phyloP scores from a whole-genome alignment of 2,113 vertebrate genomes.

The Periophthalmodon schlosseri region DNA sequence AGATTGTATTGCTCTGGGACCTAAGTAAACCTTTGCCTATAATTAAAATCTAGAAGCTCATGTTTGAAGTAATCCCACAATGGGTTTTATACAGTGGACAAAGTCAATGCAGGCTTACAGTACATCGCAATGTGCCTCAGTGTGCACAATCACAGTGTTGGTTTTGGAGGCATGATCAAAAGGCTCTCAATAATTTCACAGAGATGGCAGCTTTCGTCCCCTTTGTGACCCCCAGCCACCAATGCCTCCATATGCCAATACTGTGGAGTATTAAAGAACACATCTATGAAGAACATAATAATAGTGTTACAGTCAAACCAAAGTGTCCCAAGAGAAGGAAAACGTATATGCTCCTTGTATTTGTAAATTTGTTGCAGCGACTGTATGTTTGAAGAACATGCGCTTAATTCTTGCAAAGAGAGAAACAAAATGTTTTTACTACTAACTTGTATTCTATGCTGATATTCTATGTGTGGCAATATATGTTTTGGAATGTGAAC shows the following conservation, averaged over 20 bases:
- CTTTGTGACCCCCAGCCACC: slow-evolving; percentile 54
- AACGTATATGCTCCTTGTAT: slow-evolving; percentile 57
- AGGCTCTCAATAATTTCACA: slow-evolving; percentile 44
- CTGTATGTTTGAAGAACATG: slow-evolving; percentile 69
- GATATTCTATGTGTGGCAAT: slow-evolving; percentile 71
- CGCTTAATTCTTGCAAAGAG: slow-evolving; percentile 62
- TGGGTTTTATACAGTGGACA: not conserved
- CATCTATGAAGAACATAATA: not conserved
- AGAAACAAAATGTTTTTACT: slow-evolving; percentile 53
- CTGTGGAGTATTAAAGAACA: slow-evolving; percentile 29
- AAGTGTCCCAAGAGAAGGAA: slow-evolving; percentile 32
- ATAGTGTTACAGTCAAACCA: slow-evolving; percentile 31
- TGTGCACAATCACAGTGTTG: slow-evolving; percentile 33
- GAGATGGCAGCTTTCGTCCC: slow-evolving; percentile 55
- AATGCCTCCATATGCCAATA: slow-evolving; percentile 43
- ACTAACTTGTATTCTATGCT: slow-evolving; percentile 78
- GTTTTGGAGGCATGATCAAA: slow-evolving; percentile 58
- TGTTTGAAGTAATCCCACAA: not conserved
- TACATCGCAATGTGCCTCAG: slow-evolving; percentile 18
- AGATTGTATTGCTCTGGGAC: slow-evolving; percentile 55
- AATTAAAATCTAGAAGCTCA: slow-evolving; percentile 5
- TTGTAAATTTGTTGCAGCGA: slow-evolving; percentile 55
- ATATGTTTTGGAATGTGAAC: slow-evolving; percentile 73
- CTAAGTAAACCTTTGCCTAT: slow-evolving; percentile 40
- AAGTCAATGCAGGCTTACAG: slow-evolving; percentile 5